A percentile compares a stretch with the other conserved stretches of the same genome.
These are phyloP conservation scores for Ctenopoma multispine DNA, from an alignment of 2,797 vertebrate species.

Conservation along the genomic window DNA sequence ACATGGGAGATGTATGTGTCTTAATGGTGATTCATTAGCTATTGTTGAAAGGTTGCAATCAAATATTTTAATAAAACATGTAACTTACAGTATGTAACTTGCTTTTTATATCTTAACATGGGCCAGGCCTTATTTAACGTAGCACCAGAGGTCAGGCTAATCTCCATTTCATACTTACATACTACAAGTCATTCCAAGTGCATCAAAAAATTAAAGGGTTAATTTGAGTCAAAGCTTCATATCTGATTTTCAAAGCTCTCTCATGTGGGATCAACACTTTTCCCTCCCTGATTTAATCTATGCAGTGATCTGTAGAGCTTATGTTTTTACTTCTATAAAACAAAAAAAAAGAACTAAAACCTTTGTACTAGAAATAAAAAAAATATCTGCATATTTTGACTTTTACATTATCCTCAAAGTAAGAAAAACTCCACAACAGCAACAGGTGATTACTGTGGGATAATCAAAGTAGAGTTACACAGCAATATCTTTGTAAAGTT, in stretches of 20 bases:
- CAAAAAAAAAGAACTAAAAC: neutral
- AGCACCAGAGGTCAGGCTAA: neutral
- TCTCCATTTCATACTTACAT: no score
- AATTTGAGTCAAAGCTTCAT: slow-evolving; percentile 1
- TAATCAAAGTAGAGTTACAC: neutral
- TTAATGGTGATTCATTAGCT: slow-evolving; percentile 50
- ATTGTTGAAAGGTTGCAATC: slow-evolving; percentile 1
- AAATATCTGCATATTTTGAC: neutral
- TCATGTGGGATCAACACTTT: neutral
- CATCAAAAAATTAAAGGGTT: neutral
- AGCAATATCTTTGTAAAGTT: neutral
- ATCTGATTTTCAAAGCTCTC: neutral
- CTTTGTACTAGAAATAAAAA: neutral
- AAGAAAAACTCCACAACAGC: neutral
- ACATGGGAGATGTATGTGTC: slow-evolving; percentile 51
- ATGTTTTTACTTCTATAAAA: neutral
- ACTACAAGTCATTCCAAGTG: no score
- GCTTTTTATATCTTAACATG: neutral
- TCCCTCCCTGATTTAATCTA: no score
- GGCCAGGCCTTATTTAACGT: neutral
- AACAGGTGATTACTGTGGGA: neutral
- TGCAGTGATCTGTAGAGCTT: no score
- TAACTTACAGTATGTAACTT: slow-evolving; percentile 1
- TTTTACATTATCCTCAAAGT: slow-evolving; percentile 1
- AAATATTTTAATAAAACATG: slow-evolving; percentile 22